Conservation (phyloP, 2,888 invertebrate genomes). For the Agrotis puta region DNA sequence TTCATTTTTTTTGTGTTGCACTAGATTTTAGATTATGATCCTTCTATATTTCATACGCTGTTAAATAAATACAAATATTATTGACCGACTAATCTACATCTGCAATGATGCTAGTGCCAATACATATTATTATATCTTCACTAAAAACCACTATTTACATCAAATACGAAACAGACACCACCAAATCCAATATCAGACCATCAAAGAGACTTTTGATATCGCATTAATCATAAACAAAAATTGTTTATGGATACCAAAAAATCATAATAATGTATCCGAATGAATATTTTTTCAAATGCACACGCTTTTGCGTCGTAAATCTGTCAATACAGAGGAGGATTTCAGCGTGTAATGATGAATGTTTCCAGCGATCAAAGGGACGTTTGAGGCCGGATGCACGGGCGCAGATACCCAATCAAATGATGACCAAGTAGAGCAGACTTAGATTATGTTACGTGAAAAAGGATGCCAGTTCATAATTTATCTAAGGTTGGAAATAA, state of each 20-base stretch:
- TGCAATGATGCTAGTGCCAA: constrained; percentile 11
- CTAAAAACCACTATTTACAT: constrained; percentile 58
- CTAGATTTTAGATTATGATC: too few species aligned
- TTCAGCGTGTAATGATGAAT: constrained; percentile 70
- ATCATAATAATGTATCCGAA: constrained; percentile 65
- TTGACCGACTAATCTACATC: constrained; percentile 19
- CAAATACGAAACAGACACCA: constrained; percentile 43
- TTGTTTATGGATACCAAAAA: constrained; percentile 62
- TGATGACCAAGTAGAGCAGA: constrained; percentile 39
- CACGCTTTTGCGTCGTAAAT: constrained; percentile 69
- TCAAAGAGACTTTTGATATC: constrained; percentile 65
- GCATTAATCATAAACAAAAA: constrained; percentile 66
- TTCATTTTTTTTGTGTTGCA: not conserved
- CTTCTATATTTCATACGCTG: not conserved
- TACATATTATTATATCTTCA: constrained; percentile 50
- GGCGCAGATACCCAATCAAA: constrained; percentile 59
- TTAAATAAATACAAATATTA: not conserved
- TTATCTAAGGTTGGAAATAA: not conserved
- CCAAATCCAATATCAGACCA: constrained; percentile 41
- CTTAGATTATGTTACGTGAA: constrained; percentile 46
- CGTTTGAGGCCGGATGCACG: constrained; percentile 63
- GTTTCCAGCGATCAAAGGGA: constrained; percentile 73
- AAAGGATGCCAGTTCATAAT: not conserved
- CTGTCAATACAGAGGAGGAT: constrained; percentile 72
- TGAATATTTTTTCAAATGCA: constrained; percentile 67